These are phyloP conservation scores for Parnassius orleans DNA, from an alignment of 2,888 invertebrate species.

Conservation along the genomic window DNA sequence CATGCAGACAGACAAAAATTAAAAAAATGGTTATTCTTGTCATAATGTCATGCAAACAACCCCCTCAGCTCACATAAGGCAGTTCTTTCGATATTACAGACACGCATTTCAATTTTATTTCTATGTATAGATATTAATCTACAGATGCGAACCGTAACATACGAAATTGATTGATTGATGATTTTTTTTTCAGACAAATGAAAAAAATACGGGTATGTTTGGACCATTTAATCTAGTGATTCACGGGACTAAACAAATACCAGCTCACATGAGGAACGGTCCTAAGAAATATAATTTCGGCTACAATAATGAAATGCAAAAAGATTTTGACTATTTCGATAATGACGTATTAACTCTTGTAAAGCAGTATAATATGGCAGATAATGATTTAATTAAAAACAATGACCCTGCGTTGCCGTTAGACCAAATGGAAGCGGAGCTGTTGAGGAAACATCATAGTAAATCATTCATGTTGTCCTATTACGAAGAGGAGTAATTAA, in stretches of 20 bases:
- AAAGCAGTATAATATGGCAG: slow-evolving; percentile 47
- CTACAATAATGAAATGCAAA: slow-evolving; percentile 62
- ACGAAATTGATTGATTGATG: too few species aligned
- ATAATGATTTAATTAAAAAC: slow-evolving; percentile 34
- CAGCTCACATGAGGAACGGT: slow-evolving; percentile 82
- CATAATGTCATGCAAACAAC: too few species aligned
- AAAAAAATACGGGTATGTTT: slow-evolving; percentile 81
- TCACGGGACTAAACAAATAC: slow-evolving; percentile 86
- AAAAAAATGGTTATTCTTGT: too few species aligned
- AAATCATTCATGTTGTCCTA: slow-evolving; percentile 31
- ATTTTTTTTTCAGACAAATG: slow-evolving; percentile 49
- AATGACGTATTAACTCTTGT: slow-evolving; percentile 25
- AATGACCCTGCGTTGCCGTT: slow-evolving; percentile 46
- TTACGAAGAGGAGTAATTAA: slow-evolving; percentile 1
- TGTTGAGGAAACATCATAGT: slow-evolving; percentile 61
- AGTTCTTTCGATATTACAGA: too few species aligned
- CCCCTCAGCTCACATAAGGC: too few species aligned
- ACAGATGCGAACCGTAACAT: too few species aligned
- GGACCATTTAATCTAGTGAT: slow-evolving; percentile 81
- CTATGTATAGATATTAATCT: too few species aligned
- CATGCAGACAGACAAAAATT: too few species aligned
- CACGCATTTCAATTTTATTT: too few species aligned
- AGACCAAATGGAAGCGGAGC: slow-evolving; percentile 57
- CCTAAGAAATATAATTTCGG: slow-evolving; percentile 76
- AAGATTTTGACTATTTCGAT: slow-evolving; percentile 40